These are phyloP conservation scores for Caenorhabditis auriculariae DNA, from an alignment of 2,888 invertebrate species.

Conservation along the genomic window DNA sequence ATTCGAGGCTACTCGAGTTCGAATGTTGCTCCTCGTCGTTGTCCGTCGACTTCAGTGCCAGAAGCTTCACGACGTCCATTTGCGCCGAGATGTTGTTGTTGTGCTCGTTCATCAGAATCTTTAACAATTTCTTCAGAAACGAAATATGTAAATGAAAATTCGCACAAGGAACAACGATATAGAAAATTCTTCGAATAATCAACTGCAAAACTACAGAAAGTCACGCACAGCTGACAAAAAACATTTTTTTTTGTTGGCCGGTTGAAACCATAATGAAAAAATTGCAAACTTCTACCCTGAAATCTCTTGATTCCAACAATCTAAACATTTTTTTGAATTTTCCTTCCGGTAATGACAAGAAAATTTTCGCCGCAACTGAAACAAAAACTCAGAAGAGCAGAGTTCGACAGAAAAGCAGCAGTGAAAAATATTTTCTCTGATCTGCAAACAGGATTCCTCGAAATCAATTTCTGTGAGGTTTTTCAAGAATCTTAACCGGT, in stretches of 20 bases:
- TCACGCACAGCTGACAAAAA: not conserved
- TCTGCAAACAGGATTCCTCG: too few species aligned
- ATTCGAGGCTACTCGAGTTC: slow-evolving; percentile 36
- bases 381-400: too few species aligned
- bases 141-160: not conserved
- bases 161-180: not conserved
- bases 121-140: not conserved
- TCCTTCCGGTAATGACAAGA: too few species aligned
- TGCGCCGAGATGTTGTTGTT: slow-evolving; percentile 18
- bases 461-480: too few species aligned
- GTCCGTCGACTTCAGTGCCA: slow-evolving; percentile 22
- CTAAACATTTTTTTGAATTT: too few species aligned
- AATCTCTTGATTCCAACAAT: too few species aligned
- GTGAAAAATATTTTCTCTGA: too few species aligned
- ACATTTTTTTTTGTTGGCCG: not conserved
- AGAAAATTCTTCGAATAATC: not conserved
- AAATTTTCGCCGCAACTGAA: too few species aligned
- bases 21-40: slow-evolving; percentile 31
- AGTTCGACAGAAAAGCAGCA: too few species aligned
- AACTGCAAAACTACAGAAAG: not conserved
- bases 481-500: too few species aligned
- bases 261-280: not conserved
- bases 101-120: slow-evolving; percentile 14
- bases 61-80: slow-evolving; percentile 26
- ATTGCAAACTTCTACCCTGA: not conserved